Base-by-base conservation (phyloP, 2,113 vertebrate species). In the Enhydra lutris region DNA sequence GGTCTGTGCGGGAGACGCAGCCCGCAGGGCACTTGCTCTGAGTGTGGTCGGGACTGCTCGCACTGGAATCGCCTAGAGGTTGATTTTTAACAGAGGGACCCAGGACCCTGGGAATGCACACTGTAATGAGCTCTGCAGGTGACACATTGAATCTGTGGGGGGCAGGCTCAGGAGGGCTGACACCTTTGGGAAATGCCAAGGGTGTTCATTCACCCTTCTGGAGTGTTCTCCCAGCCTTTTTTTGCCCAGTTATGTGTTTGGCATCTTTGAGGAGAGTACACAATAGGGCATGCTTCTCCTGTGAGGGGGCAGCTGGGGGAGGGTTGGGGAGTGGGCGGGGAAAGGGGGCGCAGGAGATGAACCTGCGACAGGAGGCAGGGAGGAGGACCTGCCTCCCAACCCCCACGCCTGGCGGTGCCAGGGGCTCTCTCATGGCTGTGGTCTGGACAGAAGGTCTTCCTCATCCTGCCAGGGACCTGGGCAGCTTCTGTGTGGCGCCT, bases 401-500 rank as follows among this genome's bases (percentile, higher is more conserved):
- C 61, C 61, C 61, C 61, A 4, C 6, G 29, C 63, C 11, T 11
- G 34, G 79, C 6, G 4, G 1, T 6, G 29, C 21, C 45, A 21
- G 34, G 8, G 57, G 10, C 18, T 15, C 73, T 21, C 18, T 52
- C 89, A 24, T 1, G 3, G 61, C 34, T 21, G 1, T 24, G 8
- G 42, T 14, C 29, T 47, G 61, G 52, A 6, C 45, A 55, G 89
- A 57, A 10, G 2, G 0, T 13, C 69, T 31, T 67, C 24, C 1
- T 10, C 10, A 0, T 0, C 24, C 61, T 18, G 4, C 3, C 2
- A 50, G 21, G 17, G 65, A 3, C 10, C 59, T 0, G 14, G 2
- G 24, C 23, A 0, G 63, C 57, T n/a, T 50, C 34, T 1, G 26
- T 0, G 55, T 18, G 50, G 63, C 39, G n/a, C 67, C 45, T 23